Evolutionary conservation across 1,140 invertebrate species (phyloP).

Genomic region (Papilio dardanus): DNA sequence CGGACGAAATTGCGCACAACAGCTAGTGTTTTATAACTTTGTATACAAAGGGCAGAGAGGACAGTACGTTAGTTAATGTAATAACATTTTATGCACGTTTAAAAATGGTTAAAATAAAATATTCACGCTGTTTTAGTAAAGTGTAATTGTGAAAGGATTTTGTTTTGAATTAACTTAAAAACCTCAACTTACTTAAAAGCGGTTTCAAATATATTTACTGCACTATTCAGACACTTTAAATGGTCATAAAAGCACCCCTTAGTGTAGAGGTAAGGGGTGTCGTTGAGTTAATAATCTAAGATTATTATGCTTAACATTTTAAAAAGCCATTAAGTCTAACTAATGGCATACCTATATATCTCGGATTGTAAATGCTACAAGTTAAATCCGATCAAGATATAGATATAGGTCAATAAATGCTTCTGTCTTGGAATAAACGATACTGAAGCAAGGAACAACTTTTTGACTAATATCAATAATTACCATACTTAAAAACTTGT

Average conservation of each 20-base stretch:
- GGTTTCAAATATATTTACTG: no score
- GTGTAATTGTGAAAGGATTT: neutral
- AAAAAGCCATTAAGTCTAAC: no score
- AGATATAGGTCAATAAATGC: neutral
- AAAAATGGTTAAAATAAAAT: neutral
- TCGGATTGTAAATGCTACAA: neutral
- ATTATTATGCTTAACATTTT: no score
- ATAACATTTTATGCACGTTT: neutral
- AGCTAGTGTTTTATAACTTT: neutral
- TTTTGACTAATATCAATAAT: no score
- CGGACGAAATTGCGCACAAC: no score
- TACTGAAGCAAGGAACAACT: neutral
- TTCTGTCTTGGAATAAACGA: neutral
- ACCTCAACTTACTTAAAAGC: no score
- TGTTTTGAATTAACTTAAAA: neutral
- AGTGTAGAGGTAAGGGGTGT: no score
- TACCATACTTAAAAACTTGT: no score
- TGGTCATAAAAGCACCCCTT: no score
- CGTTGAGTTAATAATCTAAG: no score
- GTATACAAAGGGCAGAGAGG: no score
- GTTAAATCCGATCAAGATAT: neutral
- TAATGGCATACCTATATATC: neutral
- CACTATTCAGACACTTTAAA: no score
- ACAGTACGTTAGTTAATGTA: neutral
- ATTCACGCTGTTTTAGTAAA: neutral